phyloP scores from a whole-genome alignment of 2,888 invertebrate species.

The Philereme transversata region DNA sequence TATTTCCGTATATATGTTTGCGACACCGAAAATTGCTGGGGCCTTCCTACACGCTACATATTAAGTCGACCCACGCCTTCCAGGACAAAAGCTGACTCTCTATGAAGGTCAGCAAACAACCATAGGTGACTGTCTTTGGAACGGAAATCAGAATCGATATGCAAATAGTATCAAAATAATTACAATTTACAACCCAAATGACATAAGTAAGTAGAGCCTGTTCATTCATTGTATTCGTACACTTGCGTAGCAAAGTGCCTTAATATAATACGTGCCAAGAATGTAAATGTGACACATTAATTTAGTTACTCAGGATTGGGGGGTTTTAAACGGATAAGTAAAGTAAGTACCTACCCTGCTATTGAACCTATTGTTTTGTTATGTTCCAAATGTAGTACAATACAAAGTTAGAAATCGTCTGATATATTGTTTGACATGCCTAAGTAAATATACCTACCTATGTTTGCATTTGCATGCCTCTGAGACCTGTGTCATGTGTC shows the following conservation, averaged over 20 bases:
- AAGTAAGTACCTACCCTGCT: constrained; percentile 1
- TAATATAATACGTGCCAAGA: neutral
- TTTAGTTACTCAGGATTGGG: constrained; percentile 3
- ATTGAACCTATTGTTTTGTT: too few species aligned
- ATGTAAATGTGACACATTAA: neutral
- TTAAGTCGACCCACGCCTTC: constrained; percentile 59
- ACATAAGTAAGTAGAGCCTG: constrained; percentile 56
- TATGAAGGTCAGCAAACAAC: constrained; percentile 72
- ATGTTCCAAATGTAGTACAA: too few species aligned
- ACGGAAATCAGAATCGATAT: constrained; percentile 79
- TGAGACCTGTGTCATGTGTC: too few species aligned
- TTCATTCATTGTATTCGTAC: constrained; percentile 77
- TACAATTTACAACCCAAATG: constrained; percentile 55
- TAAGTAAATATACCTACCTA: too few species aligned
- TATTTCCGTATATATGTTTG: constrained; percentile 5
- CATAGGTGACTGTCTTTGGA: constrained; percentile 53
- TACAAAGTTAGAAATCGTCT: too few species aligned
- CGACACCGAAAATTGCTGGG: constrained; percentile 55
- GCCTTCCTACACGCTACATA: constrained; percentile 47
- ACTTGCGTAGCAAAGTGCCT: constrained; percentile 47
- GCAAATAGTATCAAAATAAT: constrained; percentile 68
- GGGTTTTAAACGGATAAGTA: neutral
- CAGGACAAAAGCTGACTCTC: constrained; percentile 49
- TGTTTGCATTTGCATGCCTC: too few species aligned
- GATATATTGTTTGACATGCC: too few species aligned